Percentiles rank a stretch among this genome's conserved stretches.
phyloP scores from a whole-genome alignment of 2,888 invertebrate genomes.

The Lasioglossum leucozonium region DNA sequence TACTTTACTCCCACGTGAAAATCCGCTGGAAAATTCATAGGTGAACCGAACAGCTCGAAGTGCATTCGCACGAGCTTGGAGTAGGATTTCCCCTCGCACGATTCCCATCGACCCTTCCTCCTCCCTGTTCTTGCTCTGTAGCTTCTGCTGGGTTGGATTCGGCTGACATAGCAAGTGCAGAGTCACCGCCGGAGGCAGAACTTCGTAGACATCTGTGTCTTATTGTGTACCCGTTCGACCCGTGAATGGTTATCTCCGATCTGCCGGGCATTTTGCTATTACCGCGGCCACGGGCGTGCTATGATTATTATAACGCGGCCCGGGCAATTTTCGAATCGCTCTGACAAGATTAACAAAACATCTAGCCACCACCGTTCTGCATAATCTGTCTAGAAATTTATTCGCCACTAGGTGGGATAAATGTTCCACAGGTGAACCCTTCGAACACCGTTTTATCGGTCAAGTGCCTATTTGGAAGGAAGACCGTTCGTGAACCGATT shows the following conservation, averaged over 20 bases:
- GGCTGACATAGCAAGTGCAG: constrained; percentile 51
- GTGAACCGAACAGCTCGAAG: neutral
- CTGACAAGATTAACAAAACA: constrained; percentile 48
- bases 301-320: constrained; percentile 56
- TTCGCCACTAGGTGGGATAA: constrained; percentile 20
- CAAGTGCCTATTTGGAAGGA: neutral
- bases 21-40: neutral
- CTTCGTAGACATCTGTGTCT: constrained; percentile 50
- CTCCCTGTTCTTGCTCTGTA: constrained; percentile 6
- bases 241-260: constrained; percentile 59
- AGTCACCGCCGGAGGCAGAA: constrained; percentile 54
- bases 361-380: constrained; percentile 40
- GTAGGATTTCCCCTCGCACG: neutral
- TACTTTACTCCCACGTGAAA: neutral
- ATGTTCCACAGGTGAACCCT: neutral
- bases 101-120: constrained; percentile 4
- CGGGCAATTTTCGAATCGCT: constrained; percentile 42
- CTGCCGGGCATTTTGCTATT: constrained; percentile 51
- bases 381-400: constrained; percentile 46
- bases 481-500: neutral
- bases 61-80: neutral
- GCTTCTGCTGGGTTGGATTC: constrained; percentile 51
- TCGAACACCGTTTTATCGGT: neutral
- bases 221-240: constrained; percentile 58
- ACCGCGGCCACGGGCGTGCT: constrained; percentile 23